Percentiles rank a stretch among this genome's conserved stretches.
phyloP scores from a whole-genome alignment of 2,113 vertebrate genomes.

The Recurvirostra avosetta region DNA sequence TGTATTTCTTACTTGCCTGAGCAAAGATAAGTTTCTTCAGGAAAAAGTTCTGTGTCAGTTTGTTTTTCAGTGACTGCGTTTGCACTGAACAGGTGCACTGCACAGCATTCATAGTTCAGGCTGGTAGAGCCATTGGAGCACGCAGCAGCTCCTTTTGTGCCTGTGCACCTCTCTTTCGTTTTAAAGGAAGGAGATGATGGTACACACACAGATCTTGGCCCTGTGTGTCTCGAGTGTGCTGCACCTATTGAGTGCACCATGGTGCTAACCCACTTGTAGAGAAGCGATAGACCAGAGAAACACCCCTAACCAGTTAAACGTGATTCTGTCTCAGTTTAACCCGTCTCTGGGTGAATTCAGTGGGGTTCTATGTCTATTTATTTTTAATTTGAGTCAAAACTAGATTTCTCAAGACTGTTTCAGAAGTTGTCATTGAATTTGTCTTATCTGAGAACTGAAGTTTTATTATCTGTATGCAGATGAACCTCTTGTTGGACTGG shows the following conservation, averaged over 20 bases:
- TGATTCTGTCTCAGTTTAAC: neutral
- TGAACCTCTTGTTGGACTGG: neutral
- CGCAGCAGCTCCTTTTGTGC: neutral
- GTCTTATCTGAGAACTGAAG: neutral
- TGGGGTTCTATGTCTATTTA: neutral
- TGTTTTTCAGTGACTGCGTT: neutral
- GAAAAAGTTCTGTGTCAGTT: fast-evolving
- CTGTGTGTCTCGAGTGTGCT: neutral
- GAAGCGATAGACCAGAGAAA: neutral
- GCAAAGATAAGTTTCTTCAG: neutral
- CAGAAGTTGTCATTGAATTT: neutral
- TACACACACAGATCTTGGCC: neutral
- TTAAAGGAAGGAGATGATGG: neutral
- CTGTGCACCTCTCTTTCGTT: neutral
- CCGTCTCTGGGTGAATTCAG: neutral
- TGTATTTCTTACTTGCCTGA: neutral
- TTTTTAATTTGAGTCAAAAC: neutral
- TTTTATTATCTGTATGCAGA: neutral
- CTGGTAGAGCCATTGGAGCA: neutral
- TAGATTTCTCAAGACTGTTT: neutral
- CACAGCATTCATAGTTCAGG: neutral
- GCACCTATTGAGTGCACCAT: fast-evolving
- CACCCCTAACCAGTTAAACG: neutral
- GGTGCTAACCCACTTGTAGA: neutral
- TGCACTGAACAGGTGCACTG: neutral